Base-by-base conservation (phyloP, 2,797 vertebrate species). In the Salarias fasciatus region DNA sequence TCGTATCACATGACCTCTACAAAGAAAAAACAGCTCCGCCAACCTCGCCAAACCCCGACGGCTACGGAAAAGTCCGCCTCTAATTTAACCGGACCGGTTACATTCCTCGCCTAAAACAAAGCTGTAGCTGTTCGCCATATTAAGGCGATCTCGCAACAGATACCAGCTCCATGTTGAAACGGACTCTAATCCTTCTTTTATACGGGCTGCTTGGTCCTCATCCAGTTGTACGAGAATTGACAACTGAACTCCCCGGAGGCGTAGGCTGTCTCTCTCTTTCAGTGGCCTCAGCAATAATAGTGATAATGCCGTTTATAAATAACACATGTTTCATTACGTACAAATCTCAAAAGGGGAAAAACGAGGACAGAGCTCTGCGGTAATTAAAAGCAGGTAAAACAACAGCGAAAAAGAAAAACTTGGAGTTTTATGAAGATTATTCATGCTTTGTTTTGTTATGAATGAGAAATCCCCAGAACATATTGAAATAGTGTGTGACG, bases 61-160 rank as follows among this genome's bases (percentile, higher is more conserved):
- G 81, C 79, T 80, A 56, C 58, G 76, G 80, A 85, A 87, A 87
- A 75, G 75, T 69, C 70, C 68, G 56, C 77, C 76, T 78, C 68
- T 71, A 72, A 83, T 82, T 83, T 75, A 82, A 64, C 68, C 57
- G 63, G 72, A 84, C 72, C 30, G 59, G 71, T 84, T 57, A 71
- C 87, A 88, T 87, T 89, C 88, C 80, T 86, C 0, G 6, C 46
- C 77, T 79, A 72, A 83, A 84, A 88, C 87, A 89, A 90, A 88
- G 86, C 84, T 5, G 60, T 59, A 48, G 84, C 83, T 88, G 88
- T 89, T 86, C 85, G 54, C 79, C 76, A 85, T 68, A 77, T 84
- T 85, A 84, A 85, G 65, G 59, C 73, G 69, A 84, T 85, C 73
- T 72, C 70, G 85, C 85, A 79, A 85, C 87, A 87, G 83, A 88